Evolutionary conservation across 2,888 invertebrate genomes (phyloP).

Genomic region (Yponomeuta evonymella): DNA sequence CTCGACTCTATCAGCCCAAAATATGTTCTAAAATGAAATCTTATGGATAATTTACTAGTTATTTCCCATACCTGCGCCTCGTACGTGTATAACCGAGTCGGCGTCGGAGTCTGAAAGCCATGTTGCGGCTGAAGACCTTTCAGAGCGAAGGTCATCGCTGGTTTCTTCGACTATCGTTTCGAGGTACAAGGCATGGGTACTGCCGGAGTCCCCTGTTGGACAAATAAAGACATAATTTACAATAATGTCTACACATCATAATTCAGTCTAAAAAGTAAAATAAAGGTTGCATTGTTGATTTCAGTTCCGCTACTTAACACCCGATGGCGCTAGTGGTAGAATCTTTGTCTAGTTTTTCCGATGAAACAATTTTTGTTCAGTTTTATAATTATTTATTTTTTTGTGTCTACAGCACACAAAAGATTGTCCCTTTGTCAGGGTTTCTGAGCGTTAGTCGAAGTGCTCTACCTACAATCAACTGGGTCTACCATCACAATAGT

Average conservation of each 20-base stretch:
- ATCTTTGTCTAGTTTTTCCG: too few species aligned
- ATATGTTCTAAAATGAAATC: too few species aligned
- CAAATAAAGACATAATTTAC: conserved; percentile 25
- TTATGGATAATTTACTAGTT: not conserved
- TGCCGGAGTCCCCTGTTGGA: conserved; percentile 61
- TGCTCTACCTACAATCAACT: conserved; percentile 23
- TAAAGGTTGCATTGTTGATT: not conserved
- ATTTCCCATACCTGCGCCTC: conserved; percentile 52
- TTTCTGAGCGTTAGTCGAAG: conserved; percentile 37
- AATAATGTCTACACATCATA: not conserved
- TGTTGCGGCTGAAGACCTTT: conserved; percentile 79
- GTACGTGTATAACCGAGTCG: conserved; percentile 86
- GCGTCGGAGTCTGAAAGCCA: conserved; percentile 86
- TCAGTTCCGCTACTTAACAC: too few species aligned
- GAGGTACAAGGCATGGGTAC: conserved; percentile 80
- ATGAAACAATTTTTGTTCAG: too few species aligned
- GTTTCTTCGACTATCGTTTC: conserved; percentile 94
- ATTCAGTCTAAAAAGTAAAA: not conserved
- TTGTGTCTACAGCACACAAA: too few species aligned
- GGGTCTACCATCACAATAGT: not conserved
- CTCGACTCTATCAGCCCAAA: too few species aligned
- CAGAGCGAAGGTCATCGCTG: conserved; percentile 87
- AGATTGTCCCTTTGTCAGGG: not conserved
- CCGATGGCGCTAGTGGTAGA: too few species aligned
- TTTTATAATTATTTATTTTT: too few species aligned